These are phyloP conservation scores for Syrphus vitripennis DNA, from an alignment of 2,888 invertebrate species.

Conservation along the genomic window DNA sequence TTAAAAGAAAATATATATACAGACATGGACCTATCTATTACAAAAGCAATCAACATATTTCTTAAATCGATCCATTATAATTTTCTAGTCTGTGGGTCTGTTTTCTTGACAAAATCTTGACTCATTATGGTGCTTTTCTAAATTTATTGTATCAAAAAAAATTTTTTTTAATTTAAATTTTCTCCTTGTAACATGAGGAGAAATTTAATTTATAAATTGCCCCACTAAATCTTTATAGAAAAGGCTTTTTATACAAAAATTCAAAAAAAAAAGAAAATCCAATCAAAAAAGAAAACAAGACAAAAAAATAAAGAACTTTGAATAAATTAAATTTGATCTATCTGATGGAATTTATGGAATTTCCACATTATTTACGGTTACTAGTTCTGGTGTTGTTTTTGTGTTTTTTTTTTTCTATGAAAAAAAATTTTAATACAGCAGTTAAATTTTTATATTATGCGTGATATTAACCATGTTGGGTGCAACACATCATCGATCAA, in stretches of 20 bases:
- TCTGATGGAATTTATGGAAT: constrained; percentile 63
- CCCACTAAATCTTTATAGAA: constrained; percentile 27
- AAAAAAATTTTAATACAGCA: constrained; percentile 20
- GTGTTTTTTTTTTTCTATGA: not conserved
- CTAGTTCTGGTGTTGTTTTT: not conserved
- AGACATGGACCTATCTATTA: too few species aligned
- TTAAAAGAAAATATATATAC: too few species aligned
- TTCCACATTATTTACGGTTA: constrained; percentile 48
- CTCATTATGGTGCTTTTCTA: too few species aligned
- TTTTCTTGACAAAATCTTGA: too few species aligned
- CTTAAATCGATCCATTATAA: too few species aligned
- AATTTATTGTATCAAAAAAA: too few species aligned
- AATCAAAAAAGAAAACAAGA: constrained; percentile 31
- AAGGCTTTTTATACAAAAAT: not conserved
- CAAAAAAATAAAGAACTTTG: constrained; percentile 55
- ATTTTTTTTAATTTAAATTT: too few species aligned
- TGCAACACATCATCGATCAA: constrained; percentile 60
- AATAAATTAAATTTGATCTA: constrained; percentile 64
- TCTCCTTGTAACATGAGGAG: too few species aligned
- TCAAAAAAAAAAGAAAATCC: constrained; percentile 1
- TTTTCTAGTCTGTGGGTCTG: too few species aligned
- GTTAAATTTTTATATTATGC: not conserved
- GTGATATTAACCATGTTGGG: constrained; percentile 3
- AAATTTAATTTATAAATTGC: constrained; percentile 49
- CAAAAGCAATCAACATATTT: too few species aligned